A percentile compares a stretch with the other conserved stretches of the same genome.
phyloP scores from a whole-genome alignment of 2,113 vertebrate genomes.

The Circaetus cinerascens region DNA sequence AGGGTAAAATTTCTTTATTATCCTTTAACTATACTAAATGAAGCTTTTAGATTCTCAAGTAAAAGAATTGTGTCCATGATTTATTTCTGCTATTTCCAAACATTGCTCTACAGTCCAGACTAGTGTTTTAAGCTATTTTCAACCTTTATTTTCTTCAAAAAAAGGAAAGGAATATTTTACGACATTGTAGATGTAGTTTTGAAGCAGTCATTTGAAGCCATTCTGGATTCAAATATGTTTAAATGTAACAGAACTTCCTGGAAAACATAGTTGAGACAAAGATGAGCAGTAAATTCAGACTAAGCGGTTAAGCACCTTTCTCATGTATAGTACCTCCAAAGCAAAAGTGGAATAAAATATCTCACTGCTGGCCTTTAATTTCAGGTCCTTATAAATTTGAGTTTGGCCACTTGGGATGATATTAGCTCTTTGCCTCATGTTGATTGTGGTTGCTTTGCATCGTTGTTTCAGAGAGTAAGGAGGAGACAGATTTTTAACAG shows the following conservation, averaged over 20 bases:
- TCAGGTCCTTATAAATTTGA: neutral
- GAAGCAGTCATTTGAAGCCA: neutral
- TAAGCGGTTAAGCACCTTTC: neutral
- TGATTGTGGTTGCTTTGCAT: neutral
- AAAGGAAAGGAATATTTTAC: neutral
- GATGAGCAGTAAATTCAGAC: neutral
- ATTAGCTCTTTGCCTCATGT: neutral
- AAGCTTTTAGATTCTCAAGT: neutral
- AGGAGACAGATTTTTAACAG: neutral
- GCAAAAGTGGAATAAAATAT: neutral
- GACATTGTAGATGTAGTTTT: neutral
- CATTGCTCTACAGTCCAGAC: neutral
- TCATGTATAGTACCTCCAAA: neutral
- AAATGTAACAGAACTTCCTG: neutral
- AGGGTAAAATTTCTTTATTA: neutral
- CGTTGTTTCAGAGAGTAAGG: neutral
- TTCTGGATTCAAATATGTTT: neutral
- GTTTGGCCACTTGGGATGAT: neutral
- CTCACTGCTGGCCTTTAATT: neutral
- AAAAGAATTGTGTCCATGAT: neutral
- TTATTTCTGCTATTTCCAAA: neutral
- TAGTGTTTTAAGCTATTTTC: neutral
- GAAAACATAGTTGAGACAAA: neutral
- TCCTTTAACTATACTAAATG: neutral
- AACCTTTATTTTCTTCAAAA: neutral